Percentiles rank a stretch among this genome's conserved stretches.
Evolutionary conservation across 2,113 vertebrate species (phyloP).

Genomic region (Leuciscus idus): DNA sequence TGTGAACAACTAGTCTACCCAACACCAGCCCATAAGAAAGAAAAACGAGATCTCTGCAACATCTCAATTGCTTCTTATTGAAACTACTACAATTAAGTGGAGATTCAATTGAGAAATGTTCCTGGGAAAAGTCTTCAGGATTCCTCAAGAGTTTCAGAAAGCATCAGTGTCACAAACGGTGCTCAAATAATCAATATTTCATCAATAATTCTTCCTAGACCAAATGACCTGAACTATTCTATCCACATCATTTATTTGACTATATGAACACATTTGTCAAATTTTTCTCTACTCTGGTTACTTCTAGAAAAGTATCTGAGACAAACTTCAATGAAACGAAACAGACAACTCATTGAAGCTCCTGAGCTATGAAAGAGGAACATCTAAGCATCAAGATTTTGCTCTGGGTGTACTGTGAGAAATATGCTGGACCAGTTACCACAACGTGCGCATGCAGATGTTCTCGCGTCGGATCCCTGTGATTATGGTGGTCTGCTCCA

Average conservation of each 20-base stretch:
- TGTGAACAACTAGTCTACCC: not conserved
- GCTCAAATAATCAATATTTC: not conserved
- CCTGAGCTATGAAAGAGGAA: not conserved
- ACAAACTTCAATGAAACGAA: not conserved
- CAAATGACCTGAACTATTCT: not conserved
- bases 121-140: not conserved
- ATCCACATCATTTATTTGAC: not conserved
- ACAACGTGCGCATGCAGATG: not conserved
- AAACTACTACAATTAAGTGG: not conserved
- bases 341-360: not conserved
- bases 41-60: not conserved
- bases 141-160: not conserved
- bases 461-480: constrained; percentile 62
- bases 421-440: constrained; percentile 5
- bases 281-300: not conserved
- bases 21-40: constrained; percentile 25
- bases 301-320: not conserved
- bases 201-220: not conserved
- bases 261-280: not conserved
- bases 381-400: not conserved
- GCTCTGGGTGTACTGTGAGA: constrained; percentile 6
- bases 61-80: not conserved
- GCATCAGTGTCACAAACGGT: not conserved
- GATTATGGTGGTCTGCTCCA: not conserved
- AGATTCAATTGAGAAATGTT: not conserved